Evolutionary conservation across 2,888 invertebrate genomes (phyloP).

Genomic region (Seira sanloemensis): DNA sequence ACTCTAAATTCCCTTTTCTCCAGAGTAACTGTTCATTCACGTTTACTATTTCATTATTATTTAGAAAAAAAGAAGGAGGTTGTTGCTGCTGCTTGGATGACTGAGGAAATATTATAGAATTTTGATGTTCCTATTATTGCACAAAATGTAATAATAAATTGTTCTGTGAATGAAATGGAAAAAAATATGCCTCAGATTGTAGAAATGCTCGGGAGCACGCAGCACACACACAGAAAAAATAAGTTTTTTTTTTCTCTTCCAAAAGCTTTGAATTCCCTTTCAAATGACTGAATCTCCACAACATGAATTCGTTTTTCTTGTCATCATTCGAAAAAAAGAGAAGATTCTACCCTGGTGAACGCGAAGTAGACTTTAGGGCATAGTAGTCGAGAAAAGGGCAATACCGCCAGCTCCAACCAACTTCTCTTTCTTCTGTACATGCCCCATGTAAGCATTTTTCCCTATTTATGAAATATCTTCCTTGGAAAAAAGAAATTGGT

Average conservation of each 20-base stretch:
- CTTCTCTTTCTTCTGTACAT: neutral
- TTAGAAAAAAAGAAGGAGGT: neutral
- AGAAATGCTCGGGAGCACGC: neutral
- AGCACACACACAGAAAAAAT: conserved; percentile 10
- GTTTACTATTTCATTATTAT: neutral
- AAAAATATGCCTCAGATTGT: no score
- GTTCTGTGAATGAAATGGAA: no score
- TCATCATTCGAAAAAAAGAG: neutral
- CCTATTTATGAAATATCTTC: neutral
- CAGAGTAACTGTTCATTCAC: neutral
- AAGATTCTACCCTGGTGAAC: neutral
- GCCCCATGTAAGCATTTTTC: neutral
- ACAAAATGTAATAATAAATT: neutral
- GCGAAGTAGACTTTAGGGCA: neutral
- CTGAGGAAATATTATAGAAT: conserved; percentile 50
- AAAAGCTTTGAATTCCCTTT: conserved; percentile 36
- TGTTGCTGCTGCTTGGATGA: conserved; percentile 30
- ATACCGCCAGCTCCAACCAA: no score
- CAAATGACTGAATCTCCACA: conserved; percentile 54
- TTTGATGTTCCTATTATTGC: neutral
- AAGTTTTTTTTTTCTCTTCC: neutral
- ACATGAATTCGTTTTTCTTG: conserved; percentile 48
- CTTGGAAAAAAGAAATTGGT: no score
- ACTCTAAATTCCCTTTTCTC: neutral
- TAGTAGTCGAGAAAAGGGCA: neutral